Base-by-base conservation (phyloP, 1,140 invertebrate species). In the Alviniconcha marisindica region DNA sequence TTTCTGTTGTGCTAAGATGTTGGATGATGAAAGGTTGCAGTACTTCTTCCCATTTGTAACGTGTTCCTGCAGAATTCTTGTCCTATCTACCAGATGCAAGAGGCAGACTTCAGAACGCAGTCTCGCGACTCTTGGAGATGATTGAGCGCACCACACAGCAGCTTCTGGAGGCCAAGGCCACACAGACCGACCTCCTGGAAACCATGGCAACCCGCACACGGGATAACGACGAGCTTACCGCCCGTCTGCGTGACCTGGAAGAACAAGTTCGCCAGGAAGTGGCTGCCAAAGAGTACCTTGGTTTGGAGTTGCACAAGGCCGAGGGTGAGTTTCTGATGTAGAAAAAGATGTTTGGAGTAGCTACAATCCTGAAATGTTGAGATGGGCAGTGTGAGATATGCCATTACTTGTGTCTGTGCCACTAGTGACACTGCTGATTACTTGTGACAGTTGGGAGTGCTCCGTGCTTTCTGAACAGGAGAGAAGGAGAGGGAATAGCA, bases 261-360 rank as follows among this genome's bases (percentile, higher is more conserved):
- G 89, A 91, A 31, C 87, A 89, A 36, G 83, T 93, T 10, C 81
- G 84, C 33, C 84, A 88, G 21, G 92, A 93, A 83, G 85, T 90
- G 4, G 81, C 89, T 18, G 87, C 90, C 12, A 92, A 91, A 78
- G 91, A 92, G 60, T 91, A 88, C 76, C 86, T 93, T 24, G 91
- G 89, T 24, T 60, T 90, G n/a, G 92, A 92, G 81, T 85, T 93
- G n/a, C 87, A 92, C 82, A 93, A 91, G 83, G 89, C 91, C 24
- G 89, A 92, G 88, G 92, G 92, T 92, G 84, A n/a, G 69, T 48
- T 5, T n/a, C n/a, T n/a, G n/a, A n/a, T n/a, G n/a, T n/a, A n/a
- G n/a, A n/a, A n/a, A n/a, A n/a, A n/a, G n/a, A n/a, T n/a, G n/a
- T n/a, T n/a, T n/a, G n/a, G n/a, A n/a, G n/a, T n/a, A n/a, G n/a